Evolutionary conservation across 2,797 vertebrate species (phyloP).

Genomic region (Taeniopygia guttata): DNA sequence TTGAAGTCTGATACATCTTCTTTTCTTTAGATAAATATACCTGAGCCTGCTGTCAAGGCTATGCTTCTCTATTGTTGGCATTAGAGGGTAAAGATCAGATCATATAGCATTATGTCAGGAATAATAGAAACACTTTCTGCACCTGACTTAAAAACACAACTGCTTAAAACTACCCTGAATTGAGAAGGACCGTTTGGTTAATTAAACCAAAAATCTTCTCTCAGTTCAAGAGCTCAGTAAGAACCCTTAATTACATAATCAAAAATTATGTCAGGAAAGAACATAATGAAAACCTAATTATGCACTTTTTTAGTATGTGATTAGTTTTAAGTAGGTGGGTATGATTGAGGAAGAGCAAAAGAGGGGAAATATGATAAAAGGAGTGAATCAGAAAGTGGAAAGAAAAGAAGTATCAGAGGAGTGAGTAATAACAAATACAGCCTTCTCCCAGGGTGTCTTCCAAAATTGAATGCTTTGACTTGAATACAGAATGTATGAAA

Average conservation of each 20-base stretch:
- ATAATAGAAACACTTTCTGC: neutral
- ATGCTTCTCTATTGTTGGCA: neutral
- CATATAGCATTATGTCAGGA: neutral
- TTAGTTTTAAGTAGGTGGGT: slow-evolving; percentile 33
- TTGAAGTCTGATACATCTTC: neutral
- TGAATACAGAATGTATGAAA: neutral
- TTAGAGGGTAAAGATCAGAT: neutral
- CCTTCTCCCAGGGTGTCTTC: neutral
- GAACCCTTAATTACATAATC: slow-evolving; percentile 53
- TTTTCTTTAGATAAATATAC: neutral
- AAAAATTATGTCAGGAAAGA: slow-evolving; percentile 58
- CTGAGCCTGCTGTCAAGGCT: neutral
- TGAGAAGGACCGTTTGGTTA: slow-evolving; percentile 26
- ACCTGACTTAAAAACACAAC: neutral
- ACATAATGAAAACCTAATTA: slow-evolving; percentile 46
- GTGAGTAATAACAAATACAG: neutral
- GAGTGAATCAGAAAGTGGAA: neutral
- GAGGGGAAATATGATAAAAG: neutral
- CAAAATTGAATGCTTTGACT: neutral
- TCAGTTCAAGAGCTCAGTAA: slow-evolving; percentile 25
- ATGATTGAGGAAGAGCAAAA: slow-evolving; percentile 28
- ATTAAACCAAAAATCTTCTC: slow-evolving; percentile 36
- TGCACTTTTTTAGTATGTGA: slow-evolving; percentile 23
- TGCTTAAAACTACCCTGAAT: neutral
- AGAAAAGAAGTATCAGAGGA: neutral